phyloP scores from a whole-genome alignment of 1,140 invertebrate species.

The Oncopodura yosiiana region DNA sequence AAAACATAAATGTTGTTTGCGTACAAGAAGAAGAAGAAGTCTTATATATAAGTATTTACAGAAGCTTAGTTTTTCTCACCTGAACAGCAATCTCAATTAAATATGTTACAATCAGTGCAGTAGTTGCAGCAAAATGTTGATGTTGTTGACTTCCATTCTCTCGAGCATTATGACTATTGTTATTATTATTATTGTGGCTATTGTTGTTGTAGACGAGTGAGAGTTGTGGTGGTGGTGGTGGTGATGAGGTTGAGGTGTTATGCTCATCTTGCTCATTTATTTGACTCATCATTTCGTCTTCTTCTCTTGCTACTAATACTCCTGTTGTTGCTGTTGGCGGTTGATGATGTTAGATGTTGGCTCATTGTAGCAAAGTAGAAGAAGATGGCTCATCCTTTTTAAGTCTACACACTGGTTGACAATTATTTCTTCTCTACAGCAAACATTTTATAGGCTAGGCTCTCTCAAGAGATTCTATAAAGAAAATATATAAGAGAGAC shows the following conservation, averaged over 20 bases:
- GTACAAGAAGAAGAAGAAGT: no score
- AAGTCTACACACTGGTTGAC: constrained; percentile 25
- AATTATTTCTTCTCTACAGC: constrained; percentile 25
- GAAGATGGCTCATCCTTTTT: constrained; percentile 23
- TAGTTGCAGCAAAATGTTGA: constrained; percentile 29
- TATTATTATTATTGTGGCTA: constrained; percentile 10
- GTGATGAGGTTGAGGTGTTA: no score
- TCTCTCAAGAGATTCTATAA: no score
- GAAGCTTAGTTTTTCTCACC: no score
- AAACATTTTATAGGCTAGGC: no score
- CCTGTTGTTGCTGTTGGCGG: no score
- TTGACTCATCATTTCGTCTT: constrained; percentile 9
- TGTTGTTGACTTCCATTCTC: constrained; percentile 2
- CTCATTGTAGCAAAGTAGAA: constrained; percentile 17
- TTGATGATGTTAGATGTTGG: no score
- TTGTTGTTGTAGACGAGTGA: background rate
- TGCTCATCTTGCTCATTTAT: no score
- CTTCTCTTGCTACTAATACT: constrained; percentile 9
- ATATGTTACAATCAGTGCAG: constrained; percentile 31
- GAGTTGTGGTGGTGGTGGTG: constrained; percentile 5
- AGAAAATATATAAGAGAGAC: no score
- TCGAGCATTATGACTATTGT: background rate
- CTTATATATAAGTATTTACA: no score
- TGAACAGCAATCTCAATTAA: constrained; percentile 33
- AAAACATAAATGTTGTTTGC: no score